Evolutionary conservation across 1,140 invertebrate species (phyloP), one percentile per base, ranked within the genome.

Genomic region (Caligus rogercresseyi): DNA sequence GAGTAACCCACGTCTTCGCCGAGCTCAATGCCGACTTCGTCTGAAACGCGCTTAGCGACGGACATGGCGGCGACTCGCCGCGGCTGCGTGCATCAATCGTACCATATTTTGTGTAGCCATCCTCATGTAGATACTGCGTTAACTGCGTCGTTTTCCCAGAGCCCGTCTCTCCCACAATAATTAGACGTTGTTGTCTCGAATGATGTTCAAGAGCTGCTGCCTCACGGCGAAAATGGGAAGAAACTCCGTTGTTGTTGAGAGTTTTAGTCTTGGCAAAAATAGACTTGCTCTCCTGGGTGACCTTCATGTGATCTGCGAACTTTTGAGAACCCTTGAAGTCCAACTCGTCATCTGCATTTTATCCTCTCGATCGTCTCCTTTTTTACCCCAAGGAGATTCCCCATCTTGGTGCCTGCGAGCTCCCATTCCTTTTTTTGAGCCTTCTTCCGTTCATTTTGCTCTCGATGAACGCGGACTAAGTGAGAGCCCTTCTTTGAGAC

Each of bases 391-490:
- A 98, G 93, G 18, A 99, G 91, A 68, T 98, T 93, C 70, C 92
- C 92, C 54, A 99, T 79, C 69, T 89, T 88, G 1, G 92, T 98
- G 25, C 96, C 95, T 31, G 92, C 90, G 26, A 99, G 73, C 73
- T 98, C 92, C 93, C 94, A 98, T 72, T 99, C 92, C 73, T 98
- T 98, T 71, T 95, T 94, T 70, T 98, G 94, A 0, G 93, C 91
- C 73, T 91, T 93, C 52, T 83, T 81, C 23, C 91, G 76, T 72
- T 99, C 96, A 70, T 97, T 96, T 71, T 97, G 89, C 72, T 98
- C 95, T 54, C 96, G 79, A 71, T 86, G 92, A 0, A 82, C 81
- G 61, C 89, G 79, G 0, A 99, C 96, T 19, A 92, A 74, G 1
- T 83, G 80, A 2, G 89, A 91, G 4, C 95, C 96, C 77, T 98